phyloP scores from a whole-genome alignment of 2,113 vertebrate genomes.

The Sphaerodactylus townsendi region DNA sequence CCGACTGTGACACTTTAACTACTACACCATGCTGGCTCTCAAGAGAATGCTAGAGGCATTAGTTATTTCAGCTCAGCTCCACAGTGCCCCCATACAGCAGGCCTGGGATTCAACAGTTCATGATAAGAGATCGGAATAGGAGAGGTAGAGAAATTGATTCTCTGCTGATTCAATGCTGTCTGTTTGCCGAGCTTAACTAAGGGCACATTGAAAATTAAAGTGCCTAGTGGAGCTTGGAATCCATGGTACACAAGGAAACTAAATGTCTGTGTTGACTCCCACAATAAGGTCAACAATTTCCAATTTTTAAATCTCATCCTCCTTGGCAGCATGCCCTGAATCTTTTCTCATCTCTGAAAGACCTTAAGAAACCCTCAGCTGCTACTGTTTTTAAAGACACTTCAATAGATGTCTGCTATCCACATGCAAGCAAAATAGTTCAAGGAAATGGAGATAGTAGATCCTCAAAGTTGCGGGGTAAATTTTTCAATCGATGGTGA shows the following conservation, averaged over 20 bases:
- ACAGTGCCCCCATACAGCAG: not conserved
- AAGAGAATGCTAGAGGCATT: not conserved
- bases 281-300: constrained; percentile 11
- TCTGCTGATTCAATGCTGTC: not conserved
- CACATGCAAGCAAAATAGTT: not conserved
- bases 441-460: not conserved
- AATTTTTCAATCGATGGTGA: not conserved
- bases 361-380: not conserved
- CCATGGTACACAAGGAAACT: not conserved
- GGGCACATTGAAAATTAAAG: not conserved
- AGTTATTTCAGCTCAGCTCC: not conserved
- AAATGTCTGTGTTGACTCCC: constrained; percentile 11
- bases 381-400: not conserved
- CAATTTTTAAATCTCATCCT: constrained; percentile 6
- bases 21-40: no score
- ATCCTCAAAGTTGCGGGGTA: not conserved
- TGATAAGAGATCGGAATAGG: not conserved
- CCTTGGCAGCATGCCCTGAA: constrained; percentile 3
- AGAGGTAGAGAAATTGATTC: not conserved
- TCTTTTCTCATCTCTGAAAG: not conserved
- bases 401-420: not conserved
- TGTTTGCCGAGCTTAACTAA: not conserved
- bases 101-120: not conserved
- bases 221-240: not conserved
- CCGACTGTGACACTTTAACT: no score